Evolutionary conservation across 2,113 vertebrate species (phyloP), one percentile per base, ranked within the genome.

Genomic region (Crotalus helleri): DNA sequence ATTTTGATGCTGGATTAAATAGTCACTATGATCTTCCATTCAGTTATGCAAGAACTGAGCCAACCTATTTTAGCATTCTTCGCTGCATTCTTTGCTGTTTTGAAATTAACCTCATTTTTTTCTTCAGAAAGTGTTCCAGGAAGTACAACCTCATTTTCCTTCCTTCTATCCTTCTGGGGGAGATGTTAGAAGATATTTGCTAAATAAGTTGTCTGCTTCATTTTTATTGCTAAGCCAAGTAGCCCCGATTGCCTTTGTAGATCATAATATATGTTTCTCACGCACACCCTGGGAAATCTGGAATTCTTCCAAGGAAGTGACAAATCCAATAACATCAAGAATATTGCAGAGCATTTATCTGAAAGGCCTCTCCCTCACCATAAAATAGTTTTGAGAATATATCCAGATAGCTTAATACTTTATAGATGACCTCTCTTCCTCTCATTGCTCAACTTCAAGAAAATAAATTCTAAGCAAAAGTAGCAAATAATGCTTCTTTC

Each of bases 261-360:
- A 81, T 94, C 92, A 29, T 59, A 85, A 96, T 44, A 81, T 69
- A 94, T 89, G 74, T 88, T 94, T 94, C 93, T 95, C 91, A 89
- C 24, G 94, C 81, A 94, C 95, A 95, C 46, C 5, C 57, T 7
- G 21, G 90, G 90, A 93, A 91, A 92, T 97, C 89, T 95, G 96
- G 95, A 96, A 93, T 93, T 91, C 92, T 90, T 93, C 95, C 95
- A 95, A 91, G 90, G 93, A 94, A 95, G 94, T 94, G 94, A 94
- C 94, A 95, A 95, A 96, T 92, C 93, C 1, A 92, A 58, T 95
- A 96, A 95, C 91, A 96, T 95, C 94, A 96, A 96, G 92, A 94
- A 93, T 89, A 94, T 95, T 88, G 94, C 95, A 97, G 96, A 93
- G 88, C 21, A 92, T 85, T 95, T 88, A 57, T 24, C n/a, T 90